Percentiles rank a stretch among this genome's conserved stretches.
These are phyloP conservation scores for Lasioglossum vierecki DNA, from an alignment of 2,888 invertebrate species.

Conservation along the genomic window DNA sequence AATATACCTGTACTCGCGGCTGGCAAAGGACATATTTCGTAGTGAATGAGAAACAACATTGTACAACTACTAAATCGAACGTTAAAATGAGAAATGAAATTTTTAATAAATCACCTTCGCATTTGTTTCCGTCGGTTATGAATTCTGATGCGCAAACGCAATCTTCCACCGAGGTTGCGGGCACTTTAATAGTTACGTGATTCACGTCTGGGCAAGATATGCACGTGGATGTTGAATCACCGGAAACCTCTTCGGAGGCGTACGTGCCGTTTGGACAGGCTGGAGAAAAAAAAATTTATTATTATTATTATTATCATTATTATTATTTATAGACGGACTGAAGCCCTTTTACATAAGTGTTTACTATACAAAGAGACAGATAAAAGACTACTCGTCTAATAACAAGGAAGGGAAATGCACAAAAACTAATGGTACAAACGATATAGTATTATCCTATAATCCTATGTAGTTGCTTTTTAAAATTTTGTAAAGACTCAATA, in stretches of 20 bases:
- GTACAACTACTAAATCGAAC: neutral
- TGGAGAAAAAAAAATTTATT: conserved; percentile 71
- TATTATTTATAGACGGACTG: too few species aligned
- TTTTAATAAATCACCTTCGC: conserved; percentile 85
- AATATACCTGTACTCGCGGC: conserved; percentile 71
- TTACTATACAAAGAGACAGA: too few species aligned
- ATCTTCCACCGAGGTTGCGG: conserved; percentile 85
- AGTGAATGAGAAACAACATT: neutral
- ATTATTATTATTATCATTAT: too few species aligned
- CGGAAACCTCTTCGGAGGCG: conserved; percentile 83
- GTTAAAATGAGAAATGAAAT: neutral
- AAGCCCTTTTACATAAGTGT: too few species aligned
- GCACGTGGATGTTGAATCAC: conserved; percentile 85
- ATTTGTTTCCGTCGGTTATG: conserved; percentile 84
- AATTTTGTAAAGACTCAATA: too few species aligned
- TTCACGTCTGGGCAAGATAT: conserved; percentile 87
- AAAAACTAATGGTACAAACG: too few species aligned
- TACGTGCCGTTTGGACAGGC: conserved; percentile 89
- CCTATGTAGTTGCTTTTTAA: too few species aligned
- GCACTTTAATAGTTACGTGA: conserved; percentile 86
- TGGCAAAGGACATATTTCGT: conserved; percentile 72
- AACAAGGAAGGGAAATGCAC: too few species aligned
- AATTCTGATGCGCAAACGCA: conserved; percentile 88
- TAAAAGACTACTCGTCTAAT: too few species aligned
- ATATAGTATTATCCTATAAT: too few species aligned